A percentile compares a stretch with the other conserved stretches of the same genome.
phyloP scores from a whole-genome alignment of 2,113 vertebrate genomes.

The Calyptommatus sinebrachiatus region DNA sequence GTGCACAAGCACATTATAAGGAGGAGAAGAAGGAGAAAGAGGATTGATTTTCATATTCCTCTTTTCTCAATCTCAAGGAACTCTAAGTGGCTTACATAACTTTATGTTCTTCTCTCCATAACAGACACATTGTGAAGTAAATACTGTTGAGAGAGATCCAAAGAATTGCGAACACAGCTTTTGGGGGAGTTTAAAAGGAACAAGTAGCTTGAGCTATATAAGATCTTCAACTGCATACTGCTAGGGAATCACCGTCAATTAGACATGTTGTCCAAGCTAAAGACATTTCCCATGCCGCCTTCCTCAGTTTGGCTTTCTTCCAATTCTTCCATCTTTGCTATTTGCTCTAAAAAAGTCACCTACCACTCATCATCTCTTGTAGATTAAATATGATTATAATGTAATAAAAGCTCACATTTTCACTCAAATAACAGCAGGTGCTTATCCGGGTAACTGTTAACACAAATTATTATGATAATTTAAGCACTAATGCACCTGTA shows the following conservation, averaged over 20 bases:
- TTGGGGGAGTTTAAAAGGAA: not conserved
- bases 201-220: not conserved
- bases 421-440: slow-evolving; percentile 58
- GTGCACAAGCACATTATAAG: too few relatives aligned
- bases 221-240: not conserved
- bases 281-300: not conserved
- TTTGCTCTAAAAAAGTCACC: not conserved
- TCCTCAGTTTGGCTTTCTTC: not conserved
- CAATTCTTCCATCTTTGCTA: not conserved
- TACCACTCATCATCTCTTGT: not conserved
- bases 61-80: too few relatives aligned
- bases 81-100: too few relatives aligned
- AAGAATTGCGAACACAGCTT: too few relatives aligned
- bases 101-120: too few relatives aligned
- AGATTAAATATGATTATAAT: slow-evolving; percentile 2
- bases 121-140: too few relatives aligned
- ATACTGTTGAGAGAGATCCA: too few relatives aligned
- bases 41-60: too few relatives aligned
- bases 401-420: slow-evolving; percentile 37
- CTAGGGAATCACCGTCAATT: not conserved
- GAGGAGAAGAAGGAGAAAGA: too few relatives aligned
- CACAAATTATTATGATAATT: slow-evolving; percentile 50
- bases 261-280: not conserved
- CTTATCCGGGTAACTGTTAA: slow-evolving; percentile 33
- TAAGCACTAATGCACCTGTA: slow-evolving; percentile 55